Conservation (phyloP, 2,113 vertebrate species). For the Ornithorhynchus anatinus region DNA sequence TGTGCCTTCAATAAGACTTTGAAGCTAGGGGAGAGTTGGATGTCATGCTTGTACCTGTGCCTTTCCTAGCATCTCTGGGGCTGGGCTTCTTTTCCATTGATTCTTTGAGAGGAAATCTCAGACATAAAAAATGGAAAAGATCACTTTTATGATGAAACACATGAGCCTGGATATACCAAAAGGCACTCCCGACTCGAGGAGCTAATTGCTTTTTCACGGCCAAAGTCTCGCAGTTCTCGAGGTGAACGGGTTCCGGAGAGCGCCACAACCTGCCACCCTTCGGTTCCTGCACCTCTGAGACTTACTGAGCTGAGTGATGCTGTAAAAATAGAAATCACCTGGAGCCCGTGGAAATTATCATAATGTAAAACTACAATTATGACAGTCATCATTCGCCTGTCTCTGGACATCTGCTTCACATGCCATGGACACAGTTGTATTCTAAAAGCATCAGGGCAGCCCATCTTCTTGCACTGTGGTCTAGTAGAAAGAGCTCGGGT, state of each 20-base stretch:
- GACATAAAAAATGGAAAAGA: constrained; percentile 77
- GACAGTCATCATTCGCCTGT: constrained; percentile 56
- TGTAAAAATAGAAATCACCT: constrained; percentile 61
- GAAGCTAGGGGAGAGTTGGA: too few relatives aligned
- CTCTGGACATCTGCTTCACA: constrained; percentile 27
- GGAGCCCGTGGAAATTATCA: constrained; percentile 63
- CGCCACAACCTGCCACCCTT: constrained; percentile 42
- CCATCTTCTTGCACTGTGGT: too few relatives aligned
- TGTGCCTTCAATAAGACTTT: too few relatives aligned
- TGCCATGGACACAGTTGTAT: constrained; percentile 47
- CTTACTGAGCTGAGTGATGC: constrained; percentile 40
- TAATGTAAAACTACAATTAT: constrained; percentile 56
- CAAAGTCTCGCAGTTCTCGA: constrained; percentile 59
- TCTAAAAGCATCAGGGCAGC: constrained; percentile 44
- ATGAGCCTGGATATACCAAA: constrained; percentile 69
- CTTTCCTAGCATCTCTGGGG: constrained; percentile 57
- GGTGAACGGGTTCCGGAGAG: constrained; percentile 48
- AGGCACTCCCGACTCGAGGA: constrained; percentile 69
- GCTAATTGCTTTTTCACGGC: constrained; percentile 72
- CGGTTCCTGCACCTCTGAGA: constrained; percentile 57
- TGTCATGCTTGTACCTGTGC: too few relatives aligned
- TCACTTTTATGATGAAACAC: constrained; percentile 73
- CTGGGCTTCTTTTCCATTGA: constrained; percentile 53
- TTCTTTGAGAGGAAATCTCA: constrained; percentile 64
- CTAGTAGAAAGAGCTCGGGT: too few relatives aligned